These are phyloP conservation scores for Laticauda colubrina DNA, from an alignment of 2,113 vertebrate species.

Conservation along the genomic window DNA sequence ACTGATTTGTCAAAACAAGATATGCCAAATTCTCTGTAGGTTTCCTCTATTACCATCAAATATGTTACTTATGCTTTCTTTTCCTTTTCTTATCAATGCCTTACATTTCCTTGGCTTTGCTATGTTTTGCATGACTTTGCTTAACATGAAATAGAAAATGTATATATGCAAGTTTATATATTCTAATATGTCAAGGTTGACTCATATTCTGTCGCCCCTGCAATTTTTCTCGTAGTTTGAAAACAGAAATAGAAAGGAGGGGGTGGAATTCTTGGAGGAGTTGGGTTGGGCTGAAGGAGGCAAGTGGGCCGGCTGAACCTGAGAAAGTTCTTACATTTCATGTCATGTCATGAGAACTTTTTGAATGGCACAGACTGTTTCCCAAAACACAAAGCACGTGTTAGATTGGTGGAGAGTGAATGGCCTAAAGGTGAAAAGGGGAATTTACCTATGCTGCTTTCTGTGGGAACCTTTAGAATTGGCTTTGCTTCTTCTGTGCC, in stretches of 20 bases:
- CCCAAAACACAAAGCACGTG: too few species aligned
- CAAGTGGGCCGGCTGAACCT: too few species aligned
- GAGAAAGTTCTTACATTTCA: too few species aligned
- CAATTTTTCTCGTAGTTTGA: neutral
- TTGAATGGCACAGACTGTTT: too few species aligned
- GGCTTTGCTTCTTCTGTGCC: neutral
- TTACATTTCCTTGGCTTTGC: neutral
- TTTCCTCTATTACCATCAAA: neutral
- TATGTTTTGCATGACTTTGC: neutral
- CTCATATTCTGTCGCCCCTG: neutral
- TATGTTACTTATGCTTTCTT: neutral
- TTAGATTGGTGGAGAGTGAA: too few species aligned
- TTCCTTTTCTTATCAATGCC: neutral
- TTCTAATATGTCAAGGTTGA: neutral
- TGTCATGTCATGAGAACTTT: too few species aligned
- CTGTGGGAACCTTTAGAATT: neutral
- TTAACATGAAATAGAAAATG: neutral
- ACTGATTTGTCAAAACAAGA: neutral
- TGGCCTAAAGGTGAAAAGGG: too few species aligned
- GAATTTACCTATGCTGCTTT: neutral
- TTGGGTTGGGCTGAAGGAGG: neutral
- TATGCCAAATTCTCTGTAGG: neutral
- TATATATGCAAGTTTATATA: neutral
- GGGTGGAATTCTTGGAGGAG: neutral
- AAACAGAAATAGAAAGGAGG: neutral